Evolutionary conservation across 2,888 invertebrate genomes (phyloP).

Genomic region (Tachina grossa): DNA sequence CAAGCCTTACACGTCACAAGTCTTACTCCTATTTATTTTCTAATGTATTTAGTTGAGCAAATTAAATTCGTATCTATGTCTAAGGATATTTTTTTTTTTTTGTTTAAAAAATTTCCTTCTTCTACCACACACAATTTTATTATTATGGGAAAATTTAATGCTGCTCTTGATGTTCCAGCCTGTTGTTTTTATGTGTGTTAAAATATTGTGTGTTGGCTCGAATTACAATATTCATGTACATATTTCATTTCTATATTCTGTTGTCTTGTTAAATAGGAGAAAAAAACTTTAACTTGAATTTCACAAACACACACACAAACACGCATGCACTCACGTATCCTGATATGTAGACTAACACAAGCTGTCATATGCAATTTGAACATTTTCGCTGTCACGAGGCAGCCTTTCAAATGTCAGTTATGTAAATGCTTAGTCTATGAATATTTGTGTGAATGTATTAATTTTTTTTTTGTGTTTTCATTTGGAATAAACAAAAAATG

Average conservation of each 20-base stretch:
- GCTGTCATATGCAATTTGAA: slow-evolving; percentile 69
- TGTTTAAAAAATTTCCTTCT: neutral
- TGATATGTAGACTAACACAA: neutral
- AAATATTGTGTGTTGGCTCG: neutral
- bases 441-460: slow-evolving; percentile 16
- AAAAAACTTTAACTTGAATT: slow-evolving; percentile 42
- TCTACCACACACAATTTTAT: slow-evolving; percentile 34
- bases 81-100: neutral
- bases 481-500: neutral
- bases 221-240: slow-evolving; percentile 32
- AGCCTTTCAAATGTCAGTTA: slow-evolving; percentile 69
- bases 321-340: neutral
- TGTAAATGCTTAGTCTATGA: slow-evolving; percentile 51
- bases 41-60: slow-evolving; percentile 23
- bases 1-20: slow-evolving; percentile 8
- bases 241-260: slow-evolving; percentile 27
- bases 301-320: neutral
- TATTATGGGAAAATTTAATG: slow-evolving; percentile 37
- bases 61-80: slow-evolving; percentile 51
- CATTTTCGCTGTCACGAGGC: slow-evolving; percentile 66
- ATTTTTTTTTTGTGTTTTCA: slow-evolving; percentile 15
- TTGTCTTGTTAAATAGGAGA: slow-evolving; percentile 34
- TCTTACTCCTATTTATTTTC: neutral
- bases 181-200: neutral
- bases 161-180: neutral